Percentiles rank a stretch among this genome's conserved stretches.
These are phyloP conservation scores for Leptopilina myrica DNA, from an alignment of 2,888 invertebrate genomes.

Conservation along the genomic window DNA sequence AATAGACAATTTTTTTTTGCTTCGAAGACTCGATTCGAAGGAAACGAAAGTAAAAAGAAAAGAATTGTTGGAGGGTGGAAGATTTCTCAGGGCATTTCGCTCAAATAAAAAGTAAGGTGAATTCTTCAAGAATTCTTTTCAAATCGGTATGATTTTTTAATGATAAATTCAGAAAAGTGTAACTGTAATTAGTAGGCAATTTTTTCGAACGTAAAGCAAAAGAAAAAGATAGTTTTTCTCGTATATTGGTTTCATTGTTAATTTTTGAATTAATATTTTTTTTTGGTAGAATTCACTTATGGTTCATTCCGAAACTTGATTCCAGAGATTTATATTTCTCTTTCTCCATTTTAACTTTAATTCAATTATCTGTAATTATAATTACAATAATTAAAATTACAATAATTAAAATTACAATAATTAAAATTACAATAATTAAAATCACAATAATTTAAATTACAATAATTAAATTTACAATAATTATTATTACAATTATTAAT, in stretches of 20 bases:
- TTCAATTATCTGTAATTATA: not conserved
- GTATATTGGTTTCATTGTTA: conserved; percentile 4
- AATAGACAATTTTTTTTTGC: conserved; percentile 11
- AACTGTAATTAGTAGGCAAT: conserved; percentile 29
- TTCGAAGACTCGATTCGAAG: conserved; percentile 15
- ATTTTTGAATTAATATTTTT: conserved; percentile 20
- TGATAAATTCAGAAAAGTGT: conserved; percentile 35
- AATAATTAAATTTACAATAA: too few species aligned
- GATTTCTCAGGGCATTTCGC: conserved; percentile 25
- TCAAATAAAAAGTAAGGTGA: conserved; percentile 28
- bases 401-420: too few species aligned
- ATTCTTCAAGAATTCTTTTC: conserved; percentile 20
- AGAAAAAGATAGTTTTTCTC: not conserved
- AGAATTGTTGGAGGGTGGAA: conserved; percentile 1
- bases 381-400: not conserved
- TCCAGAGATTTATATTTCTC: conserved; percentile 22
- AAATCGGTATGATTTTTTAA: conserved; percentile 58
- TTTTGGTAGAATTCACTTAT: conserved; percentile 10
- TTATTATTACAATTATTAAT: not conserved
- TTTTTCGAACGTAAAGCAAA: conserved; percentile 28
- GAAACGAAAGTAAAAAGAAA: not conserved
- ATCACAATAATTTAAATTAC: too few species aligned
- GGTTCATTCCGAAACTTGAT: conserved; percentile 44
- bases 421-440: too few species aligned
- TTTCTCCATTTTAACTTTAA: conserved; percentile 3